phyloP scores from a whole-genome alignment of 2,888 invertebrate genomes.

The Cheilosia impressa region DNA sequence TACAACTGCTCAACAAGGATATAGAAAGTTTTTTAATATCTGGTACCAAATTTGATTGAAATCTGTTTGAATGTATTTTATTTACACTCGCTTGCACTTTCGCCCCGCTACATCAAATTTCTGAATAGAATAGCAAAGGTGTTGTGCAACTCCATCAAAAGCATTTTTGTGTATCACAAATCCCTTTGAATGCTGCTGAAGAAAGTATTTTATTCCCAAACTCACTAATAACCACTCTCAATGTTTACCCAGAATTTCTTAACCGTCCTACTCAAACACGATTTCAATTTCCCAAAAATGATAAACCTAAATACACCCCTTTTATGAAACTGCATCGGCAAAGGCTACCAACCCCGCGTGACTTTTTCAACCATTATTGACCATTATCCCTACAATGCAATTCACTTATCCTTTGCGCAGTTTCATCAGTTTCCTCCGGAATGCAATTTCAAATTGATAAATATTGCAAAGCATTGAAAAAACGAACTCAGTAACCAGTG shows the following conservation, averaged over 20 bases:
- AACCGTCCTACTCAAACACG: background rate
- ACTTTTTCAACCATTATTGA: conserved; percentile 62
- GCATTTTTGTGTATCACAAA: no score
- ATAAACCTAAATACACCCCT: conserved; percentile 7
- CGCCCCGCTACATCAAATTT: no score
- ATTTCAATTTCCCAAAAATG: background rate
- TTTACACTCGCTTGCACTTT: no score
- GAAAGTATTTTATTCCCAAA: background rate
- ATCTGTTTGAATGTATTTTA: no score
- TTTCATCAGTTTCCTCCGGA: conserved; percentile 37
- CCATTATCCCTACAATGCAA: conserved; percentile 68
- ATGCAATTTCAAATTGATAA: conserved; percentile 74
- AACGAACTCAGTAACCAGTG: conserved; percentile 50
- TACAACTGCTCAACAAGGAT: no score
- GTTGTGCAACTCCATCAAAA: no score
- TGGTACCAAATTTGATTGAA: no score
- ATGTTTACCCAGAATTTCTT: background rate
- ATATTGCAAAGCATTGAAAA: conserved; percentile 56
- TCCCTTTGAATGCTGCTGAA: no score
- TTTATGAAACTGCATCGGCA: conserved; percentile 58
- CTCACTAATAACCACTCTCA: background rate
- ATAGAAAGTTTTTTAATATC: no score
- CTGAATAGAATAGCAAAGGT: no score
- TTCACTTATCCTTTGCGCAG: conserved; percentile 56
- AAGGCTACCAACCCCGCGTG: conserved; percentile 35